These are phyloP conservation scores for Heliconius melpomene DNA, from an alignment of 1,140 invertebrate genomes.

Conservation along the genomic window DNA sequence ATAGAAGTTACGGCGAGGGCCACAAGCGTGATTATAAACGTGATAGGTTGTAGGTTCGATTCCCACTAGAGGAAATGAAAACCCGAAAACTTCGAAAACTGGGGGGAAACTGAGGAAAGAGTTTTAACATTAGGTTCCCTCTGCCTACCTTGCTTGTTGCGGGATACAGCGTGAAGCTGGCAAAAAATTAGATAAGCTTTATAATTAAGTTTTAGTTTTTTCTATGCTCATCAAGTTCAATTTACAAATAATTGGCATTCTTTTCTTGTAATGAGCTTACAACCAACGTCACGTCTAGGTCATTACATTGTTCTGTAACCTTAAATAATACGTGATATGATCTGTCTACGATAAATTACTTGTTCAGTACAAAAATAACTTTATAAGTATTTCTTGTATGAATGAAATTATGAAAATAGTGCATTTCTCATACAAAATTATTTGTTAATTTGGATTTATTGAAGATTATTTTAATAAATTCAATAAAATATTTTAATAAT, in stretches of 20 bases:
- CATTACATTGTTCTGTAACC: constrained; percentile 23
- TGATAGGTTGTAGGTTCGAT: too few species aligned
- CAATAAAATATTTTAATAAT: too few species aligned
- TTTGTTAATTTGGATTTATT: too few species aligned
- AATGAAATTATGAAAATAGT: neutral
- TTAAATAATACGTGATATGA: constrained; percentile 19
- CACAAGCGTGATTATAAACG: too few species aligned
- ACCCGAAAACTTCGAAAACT: too few species aligned
- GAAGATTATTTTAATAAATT: too few species aligned
- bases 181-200: neutral
- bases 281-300: constrained; percentile 24
- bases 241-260: constrained; percentile 17
- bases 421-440: too few species aligned
- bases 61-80: too few species aligned
- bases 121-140: too few species aligned
- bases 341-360: constrained; percentile 6
- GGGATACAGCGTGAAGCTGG: neutral
- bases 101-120: too few species aligned
- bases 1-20: too few species aligned
- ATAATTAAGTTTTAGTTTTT: neutral
- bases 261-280: constrained; percentile 21
- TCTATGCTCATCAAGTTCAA: neutral
- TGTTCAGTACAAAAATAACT: neutral
- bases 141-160: too few species aligned
- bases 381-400: neutral